phyloP scores from a whole-genome alignment of 2,888 invertebrate genomes.

The Homarus gammarus region DNA sequence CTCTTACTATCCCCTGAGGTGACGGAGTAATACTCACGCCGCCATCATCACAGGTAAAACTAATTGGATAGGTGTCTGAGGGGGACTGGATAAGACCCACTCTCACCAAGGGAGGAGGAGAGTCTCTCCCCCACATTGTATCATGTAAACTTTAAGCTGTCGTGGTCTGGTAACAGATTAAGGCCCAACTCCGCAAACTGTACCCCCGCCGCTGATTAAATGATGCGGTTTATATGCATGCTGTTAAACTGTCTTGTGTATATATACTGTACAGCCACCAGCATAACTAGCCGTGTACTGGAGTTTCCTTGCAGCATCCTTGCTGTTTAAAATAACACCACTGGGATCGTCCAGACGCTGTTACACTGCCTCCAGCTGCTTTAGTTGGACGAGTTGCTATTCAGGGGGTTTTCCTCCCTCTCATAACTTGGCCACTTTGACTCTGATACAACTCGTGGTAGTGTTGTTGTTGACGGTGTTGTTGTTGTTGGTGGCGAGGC shows the following conservation, averaged over 20 bases:
- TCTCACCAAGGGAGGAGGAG: neutral
- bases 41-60: conserved; percentile 41
- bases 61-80: conserved; percentile 26
- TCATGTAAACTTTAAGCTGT: conserved; percentile 12
- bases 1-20: neutral
- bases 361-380: neutral
- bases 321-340: neutral
- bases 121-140: neutral
- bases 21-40: neutral
- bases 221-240: conserved; percentile 17
- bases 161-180: conserved; percentile 3
- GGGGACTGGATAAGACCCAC: neutral
- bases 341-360: neutral
- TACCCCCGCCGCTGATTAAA: conserved; percentile 7
- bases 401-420: neutral
- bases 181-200: neutral
- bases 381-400: neutral
- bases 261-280: neutral
- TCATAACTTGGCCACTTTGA: conserved; percentile 7
- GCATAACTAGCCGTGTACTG: neutral
- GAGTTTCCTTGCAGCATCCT: neutral
- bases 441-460: neutral
- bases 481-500: neutral
- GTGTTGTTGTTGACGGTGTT: neutral
- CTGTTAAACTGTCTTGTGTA: neutral